These are phyloP conservation scores for Lampris megalopsis DNA, from an alignment of 2,113 vertebrate species.

Conservation along the genomic window DNA sequence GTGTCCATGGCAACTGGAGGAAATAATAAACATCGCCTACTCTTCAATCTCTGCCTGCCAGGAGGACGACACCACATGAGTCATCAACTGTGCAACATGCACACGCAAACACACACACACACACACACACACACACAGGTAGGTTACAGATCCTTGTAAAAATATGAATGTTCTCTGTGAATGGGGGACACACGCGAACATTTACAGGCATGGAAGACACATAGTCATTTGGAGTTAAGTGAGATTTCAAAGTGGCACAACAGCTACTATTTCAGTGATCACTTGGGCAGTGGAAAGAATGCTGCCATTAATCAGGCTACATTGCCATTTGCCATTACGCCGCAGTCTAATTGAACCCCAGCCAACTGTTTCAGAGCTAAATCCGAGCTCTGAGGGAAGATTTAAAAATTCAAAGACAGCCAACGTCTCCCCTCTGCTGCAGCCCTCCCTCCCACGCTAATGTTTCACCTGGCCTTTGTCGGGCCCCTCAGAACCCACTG, in stretches of 20 bases:
- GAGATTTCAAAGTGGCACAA: background rate
- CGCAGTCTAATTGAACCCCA: slow-evolving; percentile 35
- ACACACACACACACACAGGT: slow-evolving; percentile 8
- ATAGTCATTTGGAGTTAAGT: background rate
- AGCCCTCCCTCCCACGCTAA: slow-evolving; percentile 21
- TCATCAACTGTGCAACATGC: slow-evolving; percentile 73
- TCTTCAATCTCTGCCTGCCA: slow-evolving; percentile 69
- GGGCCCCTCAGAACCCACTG: slow-evolving; percentile 11
- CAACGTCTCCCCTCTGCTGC: slow-evolving; percentile 1
- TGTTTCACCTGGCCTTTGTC: slow-evolving; percentile 46
- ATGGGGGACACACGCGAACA: slow-evolving; percentile 25
- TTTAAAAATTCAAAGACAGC: slow-evolving; percentile 8
- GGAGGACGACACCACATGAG: slow-evolving; percentile 70
- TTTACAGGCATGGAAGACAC: background rate
- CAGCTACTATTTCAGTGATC: background rate
- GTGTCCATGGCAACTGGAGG: slow-evolving; percentile 76
- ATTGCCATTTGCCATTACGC: background rate
- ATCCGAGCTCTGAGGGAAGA: slow-evolving; percentile 41
- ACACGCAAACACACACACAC: slow-evolving; percentile 58
- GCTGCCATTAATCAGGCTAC: background rate
- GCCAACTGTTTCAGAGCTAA: slow-evolving; percentile 41
- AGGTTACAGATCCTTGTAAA: slow-evolving; percentile 7
- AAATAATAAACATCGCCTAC: slow-evolving; percentile 83
- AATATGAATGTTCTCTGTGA: slow-evolving; percentile 23
- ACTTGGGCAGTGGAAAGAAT: background rate